Evolutionary conservation across 2,797 vertebrate species (phyloP).

Genomic region (Sphenodon punctatus): DNA sequence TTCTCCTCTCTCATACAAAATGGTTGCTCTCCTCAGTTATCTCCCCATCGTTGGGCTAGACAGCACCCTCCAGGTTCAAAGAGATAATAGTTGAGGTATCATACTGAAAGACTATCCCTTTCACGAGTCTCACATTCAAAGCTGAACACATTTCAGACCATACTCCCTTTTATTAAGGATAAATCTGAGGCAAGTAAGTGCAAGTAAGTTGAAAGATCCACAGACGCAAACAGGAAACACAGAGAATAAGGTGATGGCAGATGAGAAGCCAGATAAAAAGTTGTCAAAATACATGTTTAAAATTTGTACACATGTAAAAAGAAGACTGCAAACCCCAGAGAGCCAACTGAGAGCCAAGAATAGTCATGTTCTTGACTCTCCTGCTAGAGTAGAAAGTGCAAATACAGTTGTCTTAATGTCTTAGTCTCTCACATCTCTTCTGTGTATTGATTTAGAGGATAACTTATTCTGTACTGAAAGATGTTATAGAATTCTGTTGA

Average conservation of each 20-base stretch:
- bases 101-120: too few species aligned
- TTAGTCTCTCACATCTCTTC: slow-evolving; percentile 39
- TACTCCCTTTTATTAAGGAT: neutral
- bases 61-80: too few species aligned
- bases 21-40: too few species aligned
- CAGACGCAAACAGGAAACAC: neutral
- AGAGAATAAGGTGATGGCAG: neutral
- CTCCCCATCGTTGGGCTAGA: too few species aligned
- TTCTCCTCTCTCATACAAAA: too few species aligned
- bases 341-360: neutral
- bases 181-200: accelerated
- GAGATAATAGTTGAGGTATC: too few species aligned
- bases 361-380: neutral
- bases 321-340: neutral
- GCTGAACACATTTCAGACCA: too few species aligned
- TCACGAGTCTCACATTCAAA: too few species aligned
- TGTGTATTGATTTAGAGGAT: slow-evolving; percentile 48
- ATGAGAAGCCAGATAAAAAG: neutral
- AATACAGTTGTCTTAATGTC: slow-evolving; percentile 39
- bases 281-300: neutral
- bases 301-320: neutral
- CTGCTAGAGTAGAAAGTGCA: slow-evolving; percentile 4
- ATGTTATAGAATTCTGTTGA: slow-evolving; percentile 5
- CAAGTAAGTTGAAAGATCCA: neutral
- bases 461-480: slow-evolving; percentile 20